Base-by-base conservation (phyloP, 2,888 invertebrate species). In the Aphodius sticticus region DNA sequence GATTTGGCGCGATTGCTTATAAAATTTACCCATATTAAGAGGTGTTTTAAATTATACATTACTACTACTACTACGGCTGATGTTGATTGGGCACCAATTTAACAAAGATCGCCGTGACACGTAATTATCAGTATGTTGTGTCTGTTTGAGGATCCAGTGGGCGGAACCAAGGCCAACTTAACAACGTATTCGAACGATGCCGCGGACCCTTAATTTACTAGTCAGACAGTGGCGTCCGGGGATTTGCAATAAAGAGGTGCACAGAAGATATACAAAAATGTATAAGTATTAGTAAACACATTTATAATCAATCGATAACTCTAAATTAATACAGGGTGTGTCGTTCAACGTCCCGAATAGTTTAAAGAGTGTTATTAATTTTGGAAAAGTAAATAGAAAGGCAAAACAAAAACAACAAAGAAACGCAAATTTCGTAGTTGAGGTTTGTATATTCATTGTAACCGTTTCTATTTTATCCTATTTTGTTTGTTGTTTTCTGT, bases 11-110 rank as follows among this genome's bases (percentile, higher is more conserved):
- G 53, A 53, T 53, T 1, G 53, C 9, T 53, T 9, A 53, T 53
- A 53, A 53, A 9, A 53, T 53, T 12, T 5, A 53, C 53, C 53
- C 53, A 53, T 53, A 53, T 53, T 53, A 53, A 53, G 53, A 53
- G 53, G 53, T 53, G 53, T 53, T 53, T 53, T 53, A 53, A 53
- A 53, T 53, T 53, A 53, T 53, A 53, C 53, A 53, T 53, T 53
- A 9, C 12, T 5, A 53, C 9, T 12, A 53, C 9, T 12, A 53
- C 53, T 12, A 12, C 53, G 2, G 6, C 6, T 9, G 53, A 53
- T 53, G 12, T 12, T 53, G 53, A 53, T 53, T 53, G 53, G 53
- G 12, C 53, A 12, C 12, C 53, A 53, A 53, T 53, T 53, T 12
- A 9, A 53, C 53, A 53, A 53, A 9, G 7, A 53, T 53, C 53